These are phyloP conservation scores for Ormyrus thymus DNA, from an alignment of 2,888 invertebrate species.

Conservation along the genomic window DNA sequence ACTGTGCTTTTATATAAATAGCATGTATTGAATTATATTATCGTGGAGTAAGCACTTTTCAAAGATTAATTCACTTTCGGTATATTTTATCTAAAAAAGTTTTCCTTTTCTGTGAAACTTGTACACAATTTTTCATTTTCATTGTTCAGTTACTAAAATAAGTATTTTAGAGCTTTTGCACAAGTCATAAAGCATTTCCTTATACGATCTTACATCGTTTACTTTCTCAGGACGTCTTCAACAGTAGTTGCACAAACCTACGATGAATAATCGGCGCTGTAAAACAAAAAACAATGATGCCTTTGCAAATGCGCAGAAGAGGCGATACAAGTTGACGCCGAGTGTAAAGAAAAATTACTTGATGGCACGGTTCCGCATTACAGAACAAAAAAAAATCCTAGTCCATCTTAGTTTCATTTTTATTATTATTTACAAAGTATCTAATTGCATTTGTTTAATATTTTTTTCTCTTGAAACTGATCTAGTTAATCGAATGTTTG, in stretches of 20 bases:
- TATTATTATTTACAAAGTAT: constrained; percentile 56
- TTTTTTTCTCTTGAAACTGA: constrained; percentile 30
- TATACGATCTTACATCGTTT: constrained; percentile 35
- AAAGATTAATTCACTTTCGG: constrained; percentile 47
- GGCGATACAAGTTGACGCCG: constrained; percentile 39
- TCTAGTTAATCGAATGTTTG: constrained; percentile 33
- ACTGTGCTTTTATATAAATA: constrained; percentile 51
- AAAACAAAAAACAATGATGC: constrained; percentile 22
- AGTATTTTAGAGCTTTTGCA: constrained; percentile 28
- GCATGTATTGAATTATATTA: constrained; percentile 38
- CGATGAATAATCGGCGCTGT: constrained; percentile 51
- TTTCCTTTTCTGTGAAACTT: constrained; percentile 7
- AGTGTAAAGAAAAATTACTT: constrained; percentile 48
- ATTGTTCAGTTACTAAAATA: constrained; percentile 49
- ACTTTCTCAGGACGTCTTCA: constrained; percentile 36
- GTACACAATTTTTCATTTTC: constrained; percentile 18
- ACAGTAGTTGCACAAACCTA: constrained; percentile 62
- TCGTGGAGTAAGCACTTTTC: constrained; percentile 40
- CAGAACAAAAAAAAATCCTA: constrained; percentile 49
- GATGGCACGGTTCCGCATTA: constrained; percentile 57
- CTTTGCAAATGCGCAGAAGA: constrained; percentile 30
- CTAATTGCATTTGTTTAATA: constrained; percentile 41
- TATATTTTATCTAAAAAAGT: constrained; percentile 32
- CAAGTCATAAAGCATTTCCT: constrained; percentile 11
- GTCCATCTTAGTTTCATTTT: constrained; percentile 49